Base-by-base conservation (phyloP, 2,797 vertebrate genomes). In the Gallinago nigripennis region DNA sequence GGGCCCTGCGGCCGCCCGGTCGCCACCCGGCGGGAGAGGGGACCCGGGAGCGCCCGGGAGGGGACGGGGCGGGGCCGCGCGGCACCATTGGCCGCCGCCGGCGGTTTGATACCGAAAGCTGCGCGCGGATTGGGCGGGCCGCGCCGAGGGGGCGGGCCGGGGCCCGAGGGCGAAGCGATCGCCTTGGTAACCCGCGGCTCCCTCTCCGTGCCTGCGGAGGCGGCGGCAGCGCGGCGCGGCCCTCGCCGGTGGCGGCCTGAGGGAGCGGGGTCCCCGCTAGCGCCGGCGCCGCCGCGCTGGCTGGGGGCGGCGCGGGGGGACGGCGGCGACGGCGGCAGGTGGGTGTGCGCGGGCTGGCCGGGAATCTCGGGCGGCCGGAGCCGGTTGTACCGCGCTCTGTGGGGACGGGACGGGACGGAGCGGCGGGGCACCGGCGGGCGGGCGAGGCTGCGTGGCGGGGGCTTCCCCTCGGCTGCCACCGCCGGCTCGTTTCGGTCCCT, bases 131-230 rank as follows among this genome's bases (percentile, higher is more conserved):
- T 95, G 41, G 96, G 96, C 58, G 10, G n/a, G 6, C 3, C 5
- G 48, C 30, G 41, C 15, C 11, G 2, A 19, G 46, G 39, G 73
- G 88, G 88, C 57, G 90, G 70, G 6, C 9, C 39, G 24, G 54
- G 35, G 0, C 54, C 31, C 10, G 56, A 27, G 80, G 82, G 90
- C 72, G 85, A 88, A 92, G 95, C 93, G 51, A 94, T 95, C 58
- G 82, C 93, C 95, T 83, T 54, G 96, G 95, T 76, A 92, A 94
- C 92, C 23, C 48, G 57, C 39, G 27, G 71, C 87, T 31, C 78
- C 69, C 31, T 12, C 12, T 8, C 30, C 28, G 16, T 20, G 35
- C 51, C 28, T 33, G n/a, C 20, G 9, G 25, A 23, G 43, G 60
- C 33, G 50, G 54, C 19, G 31, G 54, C 21, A 35, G n/a, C 24